Conservation (phyloP, 2,113 vertebrate genomes). For the Apodemus speciosus region DNA sequence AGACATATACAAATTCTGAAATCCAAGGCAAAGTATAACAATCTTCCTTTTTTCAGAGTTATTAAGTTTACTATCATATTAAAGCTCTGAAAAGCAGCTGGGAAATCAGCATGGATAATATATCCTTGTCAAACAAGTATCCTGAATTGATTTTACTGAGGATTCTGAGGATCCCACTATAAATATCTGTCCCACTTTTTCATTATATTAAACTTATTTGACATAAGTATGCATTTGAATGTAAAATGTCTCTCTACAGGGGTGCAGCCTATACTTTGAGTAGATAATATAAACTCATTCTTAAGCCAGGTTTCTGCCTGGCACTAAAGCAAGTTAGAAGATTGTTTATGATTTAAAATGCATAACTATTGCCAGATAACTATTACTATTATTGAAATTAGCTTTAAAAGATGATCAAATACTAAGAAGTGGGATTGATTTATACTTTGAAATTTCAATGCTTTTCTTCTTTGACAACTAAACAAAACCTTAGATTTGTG, state of each 20-base stretch:
- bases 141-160: conserved; percentile 19
- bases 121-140: background rate
- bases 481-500: background rate
- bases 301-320: background rate
- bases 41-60: background rate
- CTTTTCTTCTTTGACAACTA: conserved; percentile 15
- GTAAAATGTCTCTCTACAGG: background rate
- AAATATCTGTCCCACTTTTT: conserved; percentile 62
- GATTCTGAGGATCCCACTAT: conserved; percentile 43
- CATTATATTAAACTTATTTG: background rate
- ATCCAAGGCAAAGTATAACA: background rate
- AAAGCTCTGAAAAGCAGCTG: conserved; percentile 13
- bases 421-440: background rate
- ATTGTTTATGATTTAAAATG: background rate
- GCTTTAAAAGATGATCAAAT: conserved; percentile 7
- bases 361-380: background rate
- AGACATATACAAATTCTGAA: conserved; percentile 4
- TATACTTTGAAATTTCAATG: background rate
- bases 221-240: background rate
- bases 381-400: background rate
- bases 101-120: background rate
- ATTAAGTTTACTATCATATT: background rate
- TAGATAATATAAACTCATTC: background rate
- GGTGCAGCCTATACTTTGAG: background rate
- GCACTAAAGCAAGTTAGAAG: background rate